A percentile compares a stretch with the other conserved stretches of the same genome.
phyloP scores from a whole-genome alignment of 1,140 invertebrate genomes.

The Aphaenogaster rudis region DNA sequence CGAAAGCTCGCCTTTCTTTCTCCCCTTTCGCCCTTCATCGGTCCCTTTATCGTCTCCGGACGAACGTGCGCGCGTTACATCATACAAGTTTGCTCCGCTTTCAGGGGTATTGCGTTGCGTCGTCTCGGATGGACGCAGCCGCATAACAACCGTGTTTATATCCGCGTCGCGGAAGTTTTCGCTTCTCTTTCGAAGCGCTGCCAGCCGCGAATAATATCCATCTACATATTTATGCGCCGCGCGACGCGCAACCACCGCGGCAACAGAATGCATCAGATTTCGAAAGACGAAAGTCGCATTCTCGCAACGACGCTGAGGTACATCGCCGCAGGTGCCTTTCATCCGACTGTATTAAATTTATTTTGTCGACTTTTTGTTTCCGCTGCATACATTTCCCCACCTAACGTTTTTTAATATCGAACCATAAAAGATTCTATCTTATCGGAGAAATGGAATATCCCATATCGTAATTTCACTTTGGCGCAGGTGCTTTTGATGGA shows the following conservation, averaged over 20 bases:
- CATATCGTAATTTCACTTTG: not conserved
- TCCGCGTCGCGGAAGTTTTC: conserved; percentile 51
- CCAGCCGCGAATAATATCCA: conserved; percentile 50
- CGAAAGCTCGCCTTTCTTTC: conserved; percentile 3
- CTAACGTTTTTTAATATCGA: not conserved
- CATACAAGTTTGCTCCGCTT: conserved; percentile 33
- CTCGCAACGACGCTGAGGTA: not conserved
- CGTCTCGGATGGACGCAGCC: conserved; percentile 35
- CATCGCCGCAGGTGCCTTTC: not conserved
- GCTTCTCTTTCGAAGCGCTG: conserved; percentile 42
- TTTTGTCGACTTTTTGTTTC: not conserved
- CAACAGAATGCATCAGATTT: conserved; percentile 34
- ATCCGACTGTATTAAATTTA: conserved; percentile 30
- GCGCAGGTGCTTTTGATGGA: not conserved
- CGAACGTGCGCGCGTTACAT: conserved; percentile 36
- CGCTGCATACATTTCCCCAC: not conserved
- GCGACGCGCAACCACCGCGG: not conserved
- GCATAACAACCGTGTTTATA: conserved; percentile 1
- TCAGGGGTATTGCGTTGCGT: conserved; percentile 43
- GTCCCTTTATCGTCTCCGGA: conserved; percentile 14
- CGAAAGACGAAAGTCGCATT: conserved; percentile 29
- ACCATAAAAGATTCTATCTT: not conserved
- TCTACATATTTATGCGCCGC: conserved; percentile 59
- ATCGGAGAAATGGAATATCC: not conserved
- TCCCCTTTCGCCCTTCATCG: not conserved